phyloP scores from a whole-genome alignment of 2,113 vertebrate genomes.

The Mesoclemmys tuberculata region DNA sequence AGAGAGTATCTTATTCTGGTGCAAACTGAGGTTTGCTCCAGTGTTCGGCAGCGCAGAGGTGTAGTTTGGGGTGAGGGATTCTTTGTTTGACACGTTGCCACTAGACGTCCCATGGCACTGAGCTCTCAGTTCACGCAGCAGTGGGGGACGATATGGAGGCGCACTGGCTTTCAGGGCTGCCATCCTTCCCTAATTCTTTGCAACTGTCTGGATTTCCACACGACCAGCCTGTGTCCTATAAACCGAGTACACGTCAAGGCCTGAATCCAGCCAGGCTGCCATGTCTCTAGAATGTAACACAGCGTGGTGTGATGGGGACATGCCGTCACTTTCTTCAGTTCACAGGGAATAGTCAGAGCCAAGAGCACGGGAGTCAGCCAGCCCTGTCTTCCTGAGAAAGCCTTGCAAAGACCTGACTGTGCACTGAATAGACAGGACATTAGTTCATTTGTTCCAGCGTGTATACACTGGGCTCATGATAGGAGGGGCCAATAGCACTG shows the following conservation, averaged over 20 bases:
- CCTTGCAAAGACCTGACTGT: neutral
- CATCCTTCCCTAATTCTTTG: too few relatives aligned
- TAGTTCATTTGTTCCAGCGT: neutral
- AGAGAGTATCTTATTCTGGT: neutral
- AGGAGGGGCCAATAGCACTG: neutral
- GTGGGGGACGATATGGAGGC: fast-evolving
- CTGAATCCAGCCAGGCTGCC: too few relatives aligned
- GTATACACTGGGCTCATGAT: neutral
- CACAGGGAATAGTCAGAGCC: neutral
- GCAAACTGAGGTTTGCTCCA: neutral
- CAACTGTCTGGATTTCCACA: too few relatives aligned
- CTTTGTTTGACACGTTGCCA: neutral
- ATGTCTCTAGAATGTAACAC: too few relatives aligned
- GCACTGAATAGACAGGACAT: neutral
- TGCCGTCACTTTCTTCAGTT: neutral
- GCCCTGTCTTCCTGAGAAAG: neutral
- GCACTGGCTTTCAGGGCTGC: neutral
- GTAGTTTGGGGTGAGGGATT: neutral
- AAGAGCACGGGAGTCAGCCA: neutral
- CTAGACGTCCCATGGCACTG: neutral
- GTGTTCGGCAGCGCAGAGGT: fast-evolving
- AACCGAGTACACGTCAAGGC: neutral
- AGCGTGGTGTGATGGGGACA: neutral
- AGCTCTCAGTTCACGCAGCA: fast-evolving
- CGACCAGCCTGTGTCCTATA: neutral